Evolutionary conservation across 2,888 invertebrate species (phyloP).

Genomic region (Lithophane leautieri): DNA sequence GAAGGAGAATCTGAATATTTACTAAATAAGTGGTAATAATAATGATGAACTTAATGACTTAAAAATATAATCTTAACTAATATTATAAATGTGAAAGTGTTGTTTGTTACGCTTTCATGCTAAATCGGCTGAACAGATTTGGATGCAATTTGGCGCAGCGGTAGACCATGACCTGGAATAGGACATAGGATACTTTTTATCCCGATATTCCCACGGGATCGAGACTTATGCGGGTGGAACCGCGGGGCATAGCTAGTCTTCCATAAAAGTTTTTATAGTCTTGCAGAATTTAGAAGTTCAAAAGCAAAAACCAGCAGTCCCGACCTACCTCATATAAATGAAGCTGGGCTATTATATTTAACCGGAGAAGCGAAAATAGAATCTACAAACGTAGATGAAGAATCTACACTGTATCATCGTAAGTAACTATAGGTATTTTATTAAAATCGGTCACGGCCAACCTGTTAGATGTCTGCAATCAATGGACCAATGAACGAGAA

Average conservation of each 20-base stretch:
- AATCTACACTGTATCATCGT: constrained; percentile 47
- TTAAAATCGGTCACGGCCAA: constrained; percentile 72
- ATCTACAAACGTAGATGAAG: constrained; percentile 62
- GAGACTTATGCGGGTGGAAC: too few relatives aligned
- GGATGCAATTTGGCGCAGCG: too few relatives aligned
- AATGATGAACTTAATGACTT: background rate
- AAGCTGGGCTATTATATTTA: constrained; percentile 24
- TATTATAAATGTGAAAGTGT: too few relatives aligned
- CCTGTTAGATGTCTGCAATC: constrained; percentile 57
- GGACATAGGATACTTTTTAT: too few relatives aligned
- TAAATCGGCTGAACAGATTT: too few relatives aligned
- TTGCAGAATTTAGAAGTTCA: background rate
- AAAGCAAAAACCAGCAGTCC: background rate
- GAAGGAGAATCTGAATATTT: background rate
- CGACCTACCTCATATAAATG: background rate
- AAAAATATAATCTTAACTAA: background rate
- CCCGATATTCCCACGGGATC: too few relatives aligned
- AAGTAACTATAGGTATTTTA: constrained; percentile 51
- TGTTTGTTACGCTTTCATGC: too few relatives aligned
- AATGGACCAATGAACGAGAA: constrained; percentile 42
- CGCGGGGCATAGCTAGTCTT: too few relatives aligned
- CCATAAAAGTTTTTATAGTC: background rate
- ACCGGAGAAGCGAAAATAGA: constrained; percentile 42
- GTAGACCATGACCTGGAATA: too few relatives aligned
- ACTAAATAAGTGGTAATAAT: too few relatives aligned